Evolutionary conservation across 2,797 vertebrate genomes (phyloP), one percentile per base, ranked within the genome.

Genomic region (Rhadinocentrus ornatus): DNA sequence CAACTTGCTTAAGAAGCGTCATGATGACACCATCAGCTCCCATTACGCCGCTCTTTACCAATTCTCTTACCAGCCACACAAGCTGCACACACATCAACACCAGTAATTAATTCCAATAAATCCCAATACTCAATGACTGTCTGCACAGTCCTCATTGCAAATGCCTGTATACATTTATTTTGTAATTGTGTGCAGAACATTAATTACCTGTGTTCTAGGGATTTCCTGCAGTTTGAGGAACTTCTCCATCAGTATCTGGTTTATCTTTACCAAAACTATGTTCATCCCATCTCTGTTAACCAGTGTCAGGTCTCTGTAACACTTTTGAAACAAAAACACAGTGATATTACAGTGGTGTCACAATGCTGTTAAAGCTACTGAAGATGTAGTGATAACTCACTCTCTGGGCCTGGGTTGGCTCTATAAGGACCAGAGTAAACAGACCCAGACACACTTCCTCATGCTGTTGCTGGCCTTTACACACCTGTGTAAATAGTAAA

Each of bases 201-300:
- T 26, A 0, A 53, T 44, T 62, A 90, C 90, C 88, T 93, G 92
- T 29, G 90, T 92, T 73, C 92, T 69, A 7, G 91, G 96, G 4
- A 94, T 88, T 0, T 98, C 97, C 83, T 98, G 97, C 59, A 99
- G 92, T 75, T 97, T 99, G 77, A 97, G 87, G 92, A 97, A 99
- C 80, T 98, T 99, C 81, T 99, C 97, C 97, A 99, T 99, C 4
- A 99, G 94, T 56, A 99, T 93, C 89, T 99, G 97, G 90, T 98
- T 99, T 82, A 99, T 97, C 88, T 99, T 99, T 76, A 95, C 95
- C 77, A 99, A 92, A 0, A 98, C 87, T 1, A 96, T 92, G 52
- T 94, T 97, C 96, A 99, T 97, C 9, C 97, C 97, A 0, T 99
- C 97, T 15, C 97, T 92, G 91, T 95, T 98, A 57, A 99, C 92